Evolutionary conservation across 2,797 vertebrate genomes (phyloP).

Genomic region (Alectoris magna): DNA sequence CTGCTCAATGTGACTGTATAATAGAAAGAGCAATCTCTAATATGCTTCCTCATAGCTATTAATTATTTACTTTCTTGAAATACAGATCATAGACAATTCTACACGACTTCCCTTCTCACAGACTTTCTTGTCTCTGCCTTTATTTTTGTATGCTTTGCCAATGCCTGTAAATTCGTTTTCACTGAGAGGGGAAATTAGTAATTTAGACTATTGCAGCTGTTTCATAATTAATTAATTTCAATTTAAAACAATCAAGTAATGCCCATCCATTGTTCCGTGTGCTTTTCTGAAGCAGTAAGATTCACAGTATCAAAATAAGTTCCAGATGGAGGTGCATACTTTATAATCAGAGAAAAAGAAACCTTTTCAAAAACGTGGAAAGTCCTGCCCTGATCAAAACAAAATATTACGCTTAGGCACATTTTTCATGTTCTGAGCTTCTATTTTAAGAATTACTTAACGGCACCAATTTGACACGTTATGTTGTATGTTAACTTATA

Average conservation of each 20-base stretch:
- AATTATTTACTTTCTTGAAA: slow-evolving; percentile 74
- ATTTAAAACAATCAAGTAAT: slow-evolving; percentile 56
- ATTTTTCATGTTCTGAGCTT: background rate
- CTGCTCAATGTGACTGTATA: slow-evolving; percentile 45
- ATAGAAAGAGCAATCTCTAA: slow-evolving; percentile 52
- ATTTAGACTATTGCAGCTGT: slow-evolving; percentile 51
- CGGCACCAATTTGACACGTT: background rate
- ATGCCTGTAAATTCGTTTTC: slow-evolving; percentile 53
- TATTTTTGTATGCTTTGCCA: slow-evolving; percentile 59
- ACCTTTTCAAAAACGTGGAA: slow-evolving; percentile 24
- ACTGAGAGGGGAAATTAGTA: slow-evolving; percentile 51
- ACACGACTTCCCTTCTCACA: slow-evolving; percentile 38
- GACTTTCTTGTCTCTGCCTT: slow-evolving; percentile 44
- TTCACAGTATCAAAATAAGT: slow-evolving; percentile 53
- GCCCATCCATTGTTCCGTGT: slow-evolving; percentile 10
- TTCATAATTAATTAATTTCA: slow-evolving; percentile 72
- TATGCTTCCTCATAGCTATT: slow-evolving; percentile 61
- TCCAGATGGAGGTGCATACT: slow-evolving; percentile 45
- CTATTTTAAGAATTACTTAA: background rate
- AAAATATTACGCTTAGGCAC: background rate
- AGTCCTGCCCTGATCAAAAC: background rate
- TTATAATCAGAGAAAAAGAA: background rate
- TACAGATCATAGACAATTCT: slow-evolving; percentile 56
- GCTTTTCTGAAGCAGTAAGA: slow-evolving; percentile 41
- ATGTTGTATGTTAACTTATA: background rate